phyloP scores from a whole-genome alignment of 2,797 vertebrate species.

The Sphenodon punctatus region DNA sequence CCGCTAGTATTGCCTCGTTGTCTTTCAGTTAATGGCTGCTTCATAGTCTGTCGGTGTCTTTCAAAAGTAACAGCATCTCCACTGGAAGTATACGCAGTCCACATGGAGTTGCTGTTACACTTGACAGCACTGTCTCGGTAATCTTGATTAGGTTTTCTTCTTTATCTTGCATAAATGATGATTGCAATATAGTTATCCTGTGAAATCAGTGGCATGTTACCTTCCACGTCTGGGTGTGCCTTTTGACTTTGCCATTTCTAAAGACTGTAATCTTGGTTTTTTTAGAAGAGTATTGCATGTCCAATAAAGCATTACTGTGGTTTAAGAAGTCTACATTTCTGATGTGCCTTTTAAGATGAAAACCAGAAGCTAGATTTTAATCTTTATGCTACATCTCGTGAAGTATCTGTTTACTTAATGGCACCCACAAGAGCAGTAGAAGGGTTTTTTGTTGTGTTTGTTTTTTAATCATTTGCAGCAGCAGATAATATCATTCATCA shows the following conservation, averaged over 20 bases:
- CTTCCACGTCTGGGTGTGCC: neutral
- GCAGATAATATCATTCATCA: neutral
- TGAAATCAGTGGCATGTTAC: neutral
- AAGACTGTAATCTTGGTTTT: neutral
- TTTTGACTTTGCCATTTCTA: neutral
- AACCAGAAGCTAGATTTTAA: neutral
- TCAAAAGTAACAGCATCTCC: slow-evolving; percentile 84
- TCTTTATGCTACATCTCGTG: neutral
- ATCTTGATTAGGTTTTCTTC: neutral
- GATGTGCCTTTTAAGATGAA: neutral
- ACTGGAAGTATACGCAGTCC: slow-evolving; percentile 78
- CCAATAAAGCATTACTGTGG: neutral
- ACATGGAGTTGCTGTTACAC: slow-evolving; percentile 87
- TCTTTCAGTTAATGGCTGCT: slow-evolving; percentile 7
- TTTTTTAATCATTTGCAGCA: too few species aligned
- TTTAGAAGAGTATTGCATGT: neutral
- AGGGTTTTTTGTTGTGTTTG: too few species aligned
- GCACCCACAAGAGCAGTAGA: neutral
- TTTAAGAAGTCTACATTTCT: neutral
- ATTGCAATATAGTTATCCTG: fast-evolving
- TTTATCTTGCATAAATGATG: neutral
- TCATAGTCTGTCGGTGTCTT: slow-evolving; percentile 58
- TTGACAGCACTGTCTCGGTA: slow-evolving; percentile 60
- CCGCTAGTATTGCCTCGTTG: neutral
- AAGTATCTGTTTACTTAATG: neutral